These are phyloP conservation scores for Cryptops parisi DNA, from an alignment of 2,888 invertebrate species.

Conservation along the genomic window DNA sequence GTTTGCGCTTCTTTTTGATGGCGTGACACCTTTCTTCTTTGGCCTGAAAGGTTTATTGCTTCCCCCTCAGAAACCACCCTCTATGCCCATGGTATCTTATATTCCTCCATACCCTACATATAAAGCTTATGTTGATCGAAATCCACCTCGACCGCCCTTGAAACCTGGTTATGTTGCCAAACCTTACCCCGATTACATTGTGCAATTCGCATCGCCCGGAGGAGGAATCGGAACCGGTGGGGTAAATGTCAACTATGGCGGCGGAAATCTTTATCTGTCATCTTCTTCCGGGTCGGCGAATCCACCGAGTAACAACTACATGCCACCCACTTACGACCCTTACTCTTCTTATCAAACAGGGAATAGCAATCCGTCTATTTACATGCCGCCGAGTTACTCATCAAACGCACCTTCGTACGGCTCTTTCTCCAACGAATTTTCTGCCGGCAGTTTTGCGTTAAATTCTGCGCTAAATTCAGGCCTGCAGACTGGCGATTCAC, in stretches of 20 bases:
- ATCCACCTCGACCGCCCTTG: conserved; percentile 7
- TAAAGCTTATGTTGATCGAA: conserved; percentile 7
- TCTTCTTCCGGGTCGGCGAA: neutral
- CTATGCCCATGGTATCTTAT: too few relatives aligned
- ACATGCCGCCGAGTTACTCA: neutral
- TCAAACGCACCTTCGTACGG: neutral
- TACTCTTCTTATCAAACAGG: neutral
- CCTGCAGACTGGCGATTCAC: neutral
- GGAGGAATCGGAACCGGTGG: conserved; percentile 8
- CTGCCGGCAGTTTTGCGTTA: too few relatives aligned
- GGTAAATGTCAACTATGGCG: neutral
- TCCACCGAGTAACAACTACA: neutral
- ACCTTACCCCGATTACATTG: conserved; percentile 8
- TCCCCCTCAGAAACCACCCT: neutral
- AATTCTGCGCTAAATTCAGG: neutral
- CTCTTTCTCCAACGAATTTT: neutral
- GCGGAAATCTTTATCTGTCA: neutral
- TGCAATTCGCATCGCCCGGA: conserved; percentile 9
- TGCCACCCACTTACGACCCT: too few relatives aligned
- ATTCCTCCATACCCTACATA: conserved; percentile 10
- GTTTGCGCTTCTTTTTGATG: neutral
- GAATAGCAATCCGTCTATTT: neutral
- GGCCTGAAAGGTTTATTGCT: neutral
- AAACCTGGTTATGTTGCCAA: conserved; percentile 9
- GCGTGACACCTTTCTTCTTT: neutral